These are phyloP conservation scores for Pogonocichla stellata DNA, from an alignment of 2,113 vertebrate genomes.

Conservation along the genomic window DNA sequence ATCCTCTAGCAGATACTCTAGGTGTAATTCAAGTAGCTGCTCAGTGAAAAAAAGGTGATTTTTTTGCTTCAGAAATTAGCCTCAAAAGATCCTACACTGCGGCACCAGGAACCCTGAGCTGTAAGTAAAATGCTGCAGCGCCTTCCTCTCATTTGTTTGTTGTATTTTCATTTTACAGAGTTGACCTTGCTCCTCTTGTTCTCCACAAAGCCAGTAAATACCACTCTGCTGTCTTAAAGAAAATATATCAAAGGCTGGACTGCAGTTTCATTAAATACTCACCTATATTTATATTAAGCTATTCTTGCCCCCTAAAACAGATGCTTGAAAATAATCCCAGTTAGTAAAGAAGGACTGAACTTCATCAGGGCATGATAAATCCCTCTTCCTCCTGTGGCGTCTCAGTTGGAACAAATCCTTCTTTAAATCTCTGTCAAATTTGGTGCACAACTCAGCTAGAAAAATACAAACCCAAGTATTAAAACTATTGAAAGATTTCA, in stretches of 20 bases:
- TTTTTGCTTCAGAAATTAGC: background rate
- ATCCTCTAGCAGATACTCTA: background rate
- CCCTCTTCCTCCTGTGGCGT: background rate
- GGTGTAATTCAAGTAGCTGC: background rate
- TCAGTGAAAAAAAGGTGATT: background rate
- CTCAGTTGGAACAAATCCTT: background rate
- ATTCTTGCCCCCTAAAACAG: background rate
- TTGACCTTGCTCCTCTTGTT: background rate
- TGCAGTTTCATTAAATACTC: background rate
- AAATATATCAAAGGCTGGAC: background rate
- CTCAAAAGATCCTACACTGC: background rate
- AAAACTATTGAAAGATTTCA: accelerated
- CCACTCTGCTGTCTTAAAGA: background rate
- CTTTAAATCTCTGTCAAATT: background rate
- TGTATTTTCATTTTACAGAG: background rate
- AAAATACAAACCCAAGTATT: background rate
- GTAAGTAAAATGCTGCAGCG: background rate
- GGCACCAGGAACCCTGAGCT: background rate
- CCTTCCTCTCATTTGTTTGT: background rate
- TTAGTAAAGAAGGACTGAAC: background rate
- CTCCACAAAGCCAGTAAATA: background rate
- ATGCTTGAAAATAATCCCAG: background rate
- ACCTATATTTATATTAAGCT: background rate
- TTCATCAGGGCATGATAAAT: background rate
- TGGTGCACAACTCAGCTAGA: background rate